A percentile compares a stretch with the other conserved stretches of the same genome.
Evolutionary conservation across 2,797 vertebrate species (phyloP).

Genomic region (Nannoperca obscura): DNA sequence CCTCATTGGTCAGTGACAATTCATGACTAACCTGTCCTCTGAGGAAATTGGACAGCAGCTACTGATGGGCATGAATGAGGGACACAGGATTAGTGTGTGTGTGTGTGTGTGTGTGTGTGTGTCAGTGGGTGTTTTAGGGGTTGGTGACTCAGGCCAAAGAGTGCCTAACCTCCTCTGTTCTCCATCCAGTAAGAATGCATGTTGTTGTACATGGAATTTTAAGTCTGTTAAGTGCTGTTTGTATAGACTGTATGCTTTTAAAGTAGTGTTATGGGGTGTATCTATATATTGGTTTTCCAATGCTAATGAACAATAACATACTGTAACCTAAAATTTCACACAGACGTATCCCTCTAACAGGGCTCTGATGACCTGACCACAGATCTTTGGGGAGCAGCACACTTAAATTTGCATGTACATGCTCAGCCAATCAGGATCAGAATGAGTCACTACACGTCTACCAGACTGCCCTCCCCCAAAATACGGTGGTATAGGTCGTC

Average conservation of each 20-base stretch:
- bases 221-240: background rate
- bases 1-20: constrained; percentile 63
- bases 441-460: background rate
- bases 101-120: constrained; percentile 8
- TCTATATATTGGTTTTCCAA: constrained; percentile 12
- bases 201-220: background rate
- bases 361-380: constrained; percentile 9
- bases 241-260: background rate
- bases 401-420: constrained; percentile 6
- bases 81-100: constrained; percentile 32
- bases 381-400: constrained; percentile 6
- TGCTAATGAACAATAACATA: constrained; percentile 22
- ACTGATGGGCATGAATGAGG: constrained; percentile 58
- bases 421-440: background rate
- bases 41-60: constrained; percentile 57
- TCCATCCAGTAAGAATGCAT: background rate
- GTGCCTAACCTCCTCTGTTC: constrained; percentile 32
- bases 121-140: constrained; percentile 27
- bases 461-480: too few relatives aligned
- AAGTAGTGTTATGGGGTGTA: background rate
- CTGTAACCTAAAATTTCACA: constrained; percentile 18
- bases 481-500: too few relatives aligned
- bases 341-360: background rate
- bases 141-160: constrained; percentile 53
- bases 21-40: constrained; percentile 73